Base-by-base conservation (phyloP, 2,888 invertebrate species). In the Flabesymbios commensalis region DNA sequence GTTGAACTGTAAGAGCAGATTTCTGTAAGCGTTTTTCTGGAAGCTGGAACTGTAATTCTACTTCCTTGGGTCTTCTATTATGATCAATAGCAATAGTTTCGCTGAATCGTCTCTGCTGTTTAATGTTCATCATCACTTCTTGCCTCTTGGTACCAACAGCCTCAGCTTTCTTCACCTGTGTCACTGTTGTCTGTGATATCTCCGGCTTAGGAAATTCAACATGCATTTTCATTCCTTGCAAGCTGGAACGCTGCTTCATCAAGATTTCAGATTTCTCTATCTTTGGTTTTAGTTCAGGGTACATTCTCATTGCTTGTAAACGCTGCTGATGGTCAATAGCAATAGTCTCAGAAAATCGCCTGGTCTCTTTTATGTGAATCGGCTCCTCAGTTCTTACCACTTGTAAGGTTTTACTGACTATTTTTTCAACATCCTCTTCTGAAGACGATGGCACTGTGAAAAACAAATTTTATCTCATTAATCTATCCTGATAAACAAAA, bases 321-420 rank as follows among this genome's bases (percentile, higher is more conserved):
- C 51, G 54, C 49, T 69, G 55, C 42, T 65, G 61, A 54, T 63
- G 67, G 47, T 65, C 70, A 45, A 70, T 65, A 4, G 67, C 57
- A 24, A 70, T 68, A 10, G 70, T 70, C 36, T 70, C 70, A 1
- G 65, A 65, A 54, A 68, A 70, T n/a, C 70, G 62, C 2, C 70
- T 59, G 19, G 57, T 59, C 49, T 70, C 67, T 2, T 42, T 59
- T 48, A 67, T 52, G n/a, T 57, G 43, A 19, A 69, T 55, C 7
- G 75, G 75, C 31, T 69, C 63, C 42, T 68, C 29, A 22, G 73
- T 73, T 26, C 68, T 72, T 3, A 72, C 65, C n/a, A 78, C 76
- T 61, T 78, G 76, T 39, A 77, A 75, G 1, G 78, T 78, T 56
- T 77, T 76, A 53, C 70, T 76, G 49, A 63, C 45, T 7, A 68